Base-by-base conservation (phyloP, 2,113 vertebrate species). In the Alaudala cheleensis region DNA sequence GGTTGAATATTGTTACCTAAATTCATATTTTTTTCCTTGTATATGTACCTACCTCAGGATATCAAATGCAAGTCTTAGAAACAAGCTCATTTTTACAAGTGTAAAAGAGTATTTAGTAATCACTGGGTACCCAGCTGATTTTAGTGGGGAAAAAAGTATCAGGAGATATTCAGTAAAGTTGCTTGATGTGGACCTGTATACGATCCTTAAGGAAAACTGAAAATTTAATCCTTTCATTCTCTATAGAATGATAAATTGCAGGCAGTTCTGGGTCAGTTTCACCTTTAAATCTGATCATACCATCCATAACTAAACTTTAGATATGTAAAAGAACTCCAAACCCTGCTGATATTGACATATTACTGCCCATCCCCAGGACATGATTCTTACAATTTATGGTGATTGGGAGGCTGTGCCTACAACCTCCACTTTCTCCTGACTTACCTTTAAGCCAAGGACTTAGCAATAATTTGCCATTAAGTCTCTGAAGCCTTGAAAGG, bases 111-210 rank as follows among this genome's bases (percentile, higher is more conserved):
- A 58, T 37, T 81, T 62, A 26, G 4, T 42, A 54, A 34, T 73
- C 24, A 24, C 6, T 65, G 2, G 3, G 2, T 13, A 49, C 34
- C 26, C 6, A 18, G 7, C 11, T 71, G 22, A 58, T 79, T 86
- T 79, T 21, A 62, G 14, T 12, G 8, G 13, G 8, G 21, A 1
- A 0, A 31, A 58, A 45, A 13, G 2, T 4, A 57, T 31, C 0
- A 2, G 8, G 13, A 57, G 25, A 45, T n/a, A 72, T 19, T 57
- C 24, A 31, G 9, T 34, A 88, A 74, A 40, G 5, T 54, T 61
- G 78, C 17, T 79, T 37, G 3, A 12, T 42, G 2, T 34, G 13
- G 51, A 58, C 58, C 21, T 79, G 1, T 50, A 9, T 29, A 24
- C 20, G 24, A 49, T 24, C 19, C n/a, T 81, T 61, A 45, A 76